Evolutionary conservation across 2,797 vertebrate genomes (phyloP).

Genomic region (Myotis findleyi): DNA sequence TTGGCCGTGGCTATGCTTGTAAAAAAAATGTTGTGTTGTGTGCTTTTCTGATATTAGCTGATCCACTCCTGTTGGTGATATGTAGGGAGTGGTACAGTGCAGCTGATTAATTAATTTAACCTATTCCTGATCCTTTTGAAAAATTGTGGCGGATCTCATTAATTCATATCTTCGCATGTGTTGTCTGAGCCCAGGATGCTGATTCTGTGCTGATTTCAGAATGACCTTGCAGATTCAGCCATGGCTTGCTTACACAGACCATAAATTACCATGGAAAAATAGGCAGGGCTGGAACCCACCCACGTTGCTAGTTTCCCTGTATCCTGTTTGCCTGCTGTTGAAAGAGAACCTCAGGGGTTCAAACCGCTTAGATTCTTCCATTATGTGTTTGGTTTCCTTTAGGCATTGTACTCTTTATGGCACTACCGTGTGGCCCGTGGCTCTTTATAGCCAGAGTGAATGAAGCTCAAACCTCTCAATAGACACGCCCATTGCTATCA

Average conservation of each 20-base stretch:
- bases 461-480: not conserved
- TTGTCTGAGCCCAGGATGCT: not conserved
- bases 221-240: not conserved
- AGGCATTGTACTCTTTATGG: not conserved
- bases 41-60: not conserved
- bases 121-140: not conserved
- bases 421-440: not conserved
- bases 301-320: not conserved
- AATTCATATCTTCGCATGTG: not conserved
- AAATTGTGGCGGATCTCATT: not conserved
- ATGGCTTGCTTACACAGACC: not conserved
- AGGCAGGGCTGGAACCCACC: not conserved
- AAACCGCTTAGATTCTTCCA: not conserved
- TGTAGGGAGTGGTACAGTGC: not conserved
- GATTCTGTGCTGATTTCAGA: not conserved
- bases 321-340: not conserved
- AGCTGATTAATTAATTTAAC: constrained; percentile 22
- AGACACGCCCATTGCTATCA: not conserved
- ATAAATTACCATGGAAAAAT: constrained; percentile 13
- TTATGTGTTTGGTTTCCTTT: not conserved
- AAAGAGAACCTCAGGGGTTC: not conserved
- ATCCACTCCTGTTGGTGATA: not conserved
- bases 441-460: not conserved
- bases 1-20: not conserved
- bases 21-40: not conserved